These are phyloP conservation scores for Platorchestia sp. DNA, from an alignment of 1,140 invertebrate species.

Conservation along the genomic window DNA sequence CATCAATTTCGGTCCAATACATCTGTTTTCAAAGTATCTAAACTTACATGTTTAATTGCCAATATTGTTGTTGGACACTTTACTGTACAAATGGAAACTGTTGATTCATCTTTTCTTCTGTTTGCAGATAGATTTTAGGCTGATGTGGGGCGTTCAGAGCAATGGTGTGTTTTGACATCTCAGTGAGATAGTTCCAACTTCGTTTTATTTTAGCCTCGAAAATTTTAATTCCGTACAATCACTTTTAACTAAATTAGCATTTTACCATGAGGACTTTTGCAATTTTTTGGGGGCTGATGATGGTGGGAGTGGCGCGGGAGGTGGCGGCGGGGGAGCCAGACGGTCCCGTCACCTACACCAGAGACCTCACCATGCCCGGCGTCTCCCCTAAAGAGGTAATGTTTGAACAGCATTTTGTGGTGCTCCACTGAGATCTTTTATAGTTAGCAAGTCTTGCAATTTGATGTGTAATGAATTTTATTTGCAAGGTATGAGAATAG, in stretches of 20 bases:
- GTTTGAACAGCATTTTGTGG: no score
- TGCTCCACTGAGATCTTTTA: no score
- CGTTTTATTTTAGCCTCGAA: background rate
- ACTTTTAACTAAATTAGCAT: background rate
- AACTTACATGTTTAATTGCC: no score
- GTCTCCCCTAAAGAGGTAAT: conserved; percentile 59
- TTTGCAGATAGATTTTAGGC: background rate
- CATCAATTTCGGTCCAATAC: no score
- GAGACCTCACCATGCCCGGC: conserved; percentile 63
- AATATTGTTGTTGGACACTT: no score
- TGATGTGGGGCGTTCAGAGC: background rate
- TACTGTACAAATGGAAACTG: no score
- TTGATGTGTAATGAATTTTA: no score
- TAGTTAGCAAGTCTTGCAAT: no score
- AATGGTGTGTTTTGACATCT: background rate
- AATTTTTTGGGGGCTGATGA: background rate
- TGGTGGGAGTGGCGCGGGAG: background rate
- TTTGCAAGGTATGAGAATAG: no score
- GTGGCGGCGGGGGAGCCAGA: background rate
- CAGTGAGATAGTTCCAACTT: background rate
- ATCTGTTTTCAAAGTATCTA: no score
- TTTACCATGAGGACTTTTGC: background rate
- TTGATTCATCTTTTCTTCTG: no score
- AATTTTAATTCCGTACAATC: background rate
- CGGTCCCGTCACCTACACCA: conserved; percentile 45